Percentiles rank a stretch among this genome's conserved stretches.
phyloP scores from a whole-genome alignment of 2,888 invertebrate species.

The Teleogryllus oceanicus region DNA sequence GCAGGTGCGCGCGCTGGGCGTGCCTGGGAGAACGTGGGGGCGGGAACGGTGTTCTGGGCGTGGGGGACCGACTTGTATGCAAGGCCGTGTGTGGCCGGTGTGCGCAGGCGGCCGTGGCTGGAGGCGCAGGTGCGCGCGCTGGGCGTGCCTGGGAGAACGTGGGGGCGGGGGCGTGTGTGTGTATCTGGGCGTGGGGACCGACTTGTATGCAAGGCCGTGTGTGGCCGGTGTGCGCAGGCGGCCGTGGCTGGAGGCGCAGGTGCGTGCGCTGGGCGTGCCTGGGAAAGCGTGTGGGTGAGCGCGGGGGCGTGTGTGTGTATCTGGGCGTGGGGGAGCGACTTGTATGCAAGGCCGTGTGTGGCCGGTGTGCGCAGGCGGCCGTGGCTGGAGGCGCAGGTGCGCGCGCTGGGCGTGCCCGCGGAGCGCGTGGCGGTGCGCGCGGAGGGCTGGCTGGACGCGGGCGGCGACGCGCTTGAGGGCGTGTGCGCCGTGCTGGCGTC shows the following conservation, averaged over 20 bases:
- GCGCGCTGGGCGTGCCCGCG: slow-evolving; percentile 61
- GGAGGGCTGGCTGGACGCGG: slow-evolving; percentile 39
- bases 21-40: too few relatives aligned
- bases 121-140: slow-evolving; percentile 64
- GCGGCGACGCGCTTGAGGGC: slow-evolving; percentile 32
- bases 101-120: slow-evolving; percentile 59
- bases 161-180: slow-evolving; percentile 38
- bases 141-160: slow-evolving; percentile 54
- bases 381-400: slow-evolving; percentile 67
- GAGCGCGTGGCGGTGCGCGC: slow-evolving; percentile 37
- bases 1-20: too few relatives aligned
- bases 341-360: too few relatives aligned
- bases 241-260: slow-evolving; percentile 64
- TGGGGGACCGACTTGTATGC: too few relatives aligned
- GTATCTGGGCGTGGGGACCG: too few relatives aligned
- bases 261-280: slow-evolving; percentile 64
- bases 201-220: too few relatives aligned
- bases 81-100: too few relatives aligned
- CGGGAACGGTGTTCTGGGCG: background rate
- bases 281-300: slow-evolving; percentile 37
- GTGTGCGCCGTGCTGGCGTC: slow-evolving; percentile 64
- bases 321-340: slow-evolving; percentile 19
- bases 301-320: slow-evolving; percentile 32
- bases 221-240: slow-evolving; percentile 48
- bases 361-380: slow-evolving; percentile 50